Percentiles rank a stretch among this genome's conserved stretches.
These are phyloP conservation scores for Saccostrea echinata DNA, from an alignment of 1,140 invertebrate species.

Conservation along the genomic window DNA sequence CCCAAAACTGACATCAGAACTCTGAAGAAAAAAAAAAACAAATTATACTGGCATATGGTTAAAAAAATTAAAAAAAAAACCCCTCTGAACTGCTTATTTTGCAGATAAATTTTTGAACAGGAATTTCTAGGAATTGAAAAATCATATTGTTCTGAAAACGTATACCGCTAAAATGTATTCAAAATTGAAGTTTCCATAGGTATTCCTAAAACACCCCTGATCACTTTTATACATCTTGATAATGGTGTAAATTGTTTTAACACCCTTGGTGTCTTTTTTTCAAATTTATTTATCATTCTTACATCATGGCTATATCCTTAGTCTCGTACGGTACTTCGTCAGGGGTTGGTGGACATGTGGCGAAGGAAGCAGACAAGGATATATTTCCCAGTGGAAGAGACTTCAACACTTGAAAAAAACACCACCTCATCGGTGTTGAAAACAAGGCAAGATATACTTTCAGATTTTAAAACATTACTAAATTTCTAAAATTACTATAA, in stretches of 20 bases:
- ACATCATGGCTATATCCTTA: constrained; percentile 27
- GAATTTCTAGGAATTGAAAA: no score
- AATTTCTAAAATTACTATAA: not conserved
- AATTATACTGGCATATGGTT: not conserved
- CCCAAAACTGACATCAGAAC: not conserved
- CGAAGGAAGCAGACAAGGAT: not conserved
- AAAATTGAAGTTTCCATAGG: no score
- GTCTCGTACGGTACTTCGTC: constrained; percentile 1
- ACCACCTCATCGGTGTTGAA: no score
- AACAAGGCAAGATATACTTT: not conserved
- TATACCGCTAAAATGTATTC: no score
- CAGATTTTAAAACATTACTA: not conserved
- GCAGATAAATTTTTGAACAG: no score
- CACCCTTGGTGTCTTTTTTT: no score
- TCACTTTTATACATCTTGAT: no score
- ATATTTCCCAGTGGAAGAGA: not conserved
- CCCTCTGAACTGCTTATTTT: no score
- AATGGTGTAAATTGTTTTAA: no score
- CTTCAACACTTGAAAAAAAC: not conserved
- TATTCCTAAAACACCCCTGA: no score
- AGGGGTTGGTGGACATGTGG: not conserved
- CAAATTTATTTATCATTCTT: not conserved
- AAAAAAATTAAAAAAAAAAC: not conserved
- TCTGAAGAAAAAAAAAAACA: not conserved
- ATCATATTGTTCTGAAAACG: no score